Percentiles rank a stretch among this genome's conserved stretches.
These are phyloP conservation scores for Lapara coniferarum DNA, from an alignment of 2,888 invertebrate genomes.

Conservation along the genomic window DNA sequence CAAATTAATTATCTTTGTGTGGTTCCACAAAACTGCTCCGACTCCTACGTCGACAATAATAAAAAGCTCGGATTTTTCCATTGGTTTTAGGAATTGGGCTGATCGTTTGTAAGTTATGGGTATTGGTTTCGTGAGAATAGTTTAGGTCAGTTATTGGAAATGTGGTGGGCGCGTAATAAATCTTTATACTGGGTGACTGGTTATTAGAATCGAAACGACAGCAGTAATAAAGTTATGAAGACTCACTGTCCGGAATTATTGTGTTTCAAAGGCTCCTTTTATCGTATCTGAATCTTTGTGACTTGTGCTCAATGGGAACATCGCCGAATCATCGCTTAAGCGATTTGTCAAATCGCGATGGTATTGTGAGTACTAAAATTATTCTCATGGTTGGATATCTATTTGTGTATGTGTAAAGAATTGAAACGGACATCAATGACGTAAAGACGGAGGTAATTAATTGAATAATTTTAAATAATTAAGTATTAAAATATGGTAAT, in stretches of 20 bases:
- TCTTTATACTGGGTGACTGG: constrained; percentile 24
- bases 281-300: background rate
- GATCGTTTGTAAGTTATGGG: constrained; percentile 43
- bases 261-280: background rate
- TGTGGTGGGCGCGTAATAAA: constrained; percentile 28
- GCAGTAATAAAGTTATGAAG: constrained; percentile 15
- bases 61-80: constrained; percentile 26
- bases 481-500: no score
- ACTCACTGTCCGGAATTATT: background rate
- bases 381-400: background rate
- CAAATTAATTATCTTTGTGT: constrained; percentile 49
- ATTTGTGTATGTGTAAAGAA: background rate
- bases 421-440: no score
- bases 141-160: constrained; percentile 33
- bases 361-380: background rate
- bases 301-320: background rate
- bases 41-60: constrained; percentile 23
- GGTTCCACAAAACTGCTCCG: constrained; percentile 33
- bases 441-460: no score
- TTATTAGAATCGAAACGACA: constrained; percentile 13
- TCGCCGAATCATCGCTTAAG: background rate
- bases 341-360: background rate
- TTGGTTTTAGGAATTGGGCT: constrained; percentile 31
- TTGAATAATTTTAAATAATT: no score
- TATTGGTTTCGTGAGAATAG: constrained; percentile 38